These are phyloP conservation scores for Tubulanus polymorphus DNA, from an alignment of 2,888 invertebrate species.

Conservation along the genomic window DNA sequence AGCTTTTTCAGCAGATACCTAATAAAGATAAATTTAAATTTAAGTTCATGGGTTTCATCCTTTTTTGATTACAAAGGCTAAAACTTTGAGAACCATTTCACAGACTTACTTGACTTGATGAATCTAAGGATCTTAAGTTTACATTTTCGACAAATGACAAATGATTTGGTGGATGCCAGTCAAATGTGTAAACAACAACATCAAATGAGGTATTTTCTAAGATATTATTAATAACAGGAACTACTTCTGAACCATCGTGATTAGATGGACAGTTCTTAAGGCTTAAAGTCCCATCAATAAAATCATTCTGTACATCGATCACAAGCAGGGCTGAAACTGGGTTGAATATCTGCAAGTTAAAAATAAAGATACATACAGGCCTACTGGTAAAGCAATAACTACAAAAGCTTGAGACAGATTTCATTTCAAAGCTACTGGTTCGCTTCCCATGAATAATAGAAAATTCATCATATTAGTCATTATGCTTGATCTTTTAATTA, in stretches of 20 bases:
- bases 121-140: conserved; percentile 24
- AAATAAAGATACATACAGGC: too few species aligned
- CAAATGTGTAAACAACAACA: conserved; percentile 85
- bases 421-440: too few species aligned
- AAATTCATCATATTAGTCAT: too few species aligned
- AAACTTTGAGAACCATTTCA: too few species aligned
- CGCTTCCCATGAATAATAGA: too few species aligned
- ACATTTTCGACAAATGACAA: conserved; percentile 95
- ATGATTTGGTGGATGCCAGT: conserved; percentile 96
- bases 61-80: too few species aligned
- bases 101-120: conserved; percentile 24
- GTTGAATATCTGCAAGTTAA: conserved; percentile 27
- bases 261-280: conserved; percentile 89
- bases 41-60: too few species aligned
- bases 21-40: too few species aligned
- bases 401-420: too few species aligned
- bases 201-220: conserved; percentile 62
- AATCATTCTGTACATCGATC: conserved; percentile 97
- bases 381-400: too few species aligned
- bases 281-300: conserved; percentile 89
- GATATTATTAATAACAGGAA: conserved; percentile 83
- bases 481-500: too few species aligned
- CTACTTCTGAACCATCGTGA: conserved; percentile 61
- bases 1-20: conserved; percentile 72
- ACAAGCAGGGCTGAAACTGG: conserved; percentile 70